Conservation (phyloP, 64 coral and sea anemone genomes). For the Actinia tenebrosa region DNA sequence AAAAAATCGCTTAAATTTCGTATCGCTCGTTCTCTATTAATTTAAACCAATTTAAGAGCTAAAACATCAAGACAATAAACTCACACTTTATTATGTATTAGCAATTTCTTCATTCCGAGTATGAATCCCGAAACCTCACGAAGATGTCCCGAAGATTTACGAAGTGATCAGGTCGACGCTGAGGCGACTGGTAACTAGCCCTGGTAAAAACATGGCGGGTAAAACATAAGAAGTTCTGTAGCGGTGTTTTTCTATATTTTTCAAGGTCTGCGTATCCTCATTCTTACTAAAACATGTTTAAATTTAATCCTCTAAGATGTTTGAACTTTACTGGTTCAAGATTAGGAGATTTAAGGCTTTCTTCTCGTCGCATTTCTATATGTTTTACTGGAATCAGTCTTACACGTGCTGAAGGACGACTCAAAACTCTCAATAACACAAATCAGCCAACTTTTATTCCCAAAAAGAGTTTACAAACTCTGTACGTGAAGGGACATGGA, state of each 20-base stretch:
- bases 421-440: neutral
- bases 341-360: neutral
- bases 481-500: neutral
- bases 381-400: neutral
- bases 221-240: neutral
- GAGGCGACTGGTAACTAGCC: neutral
- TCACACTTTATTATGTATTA: no score
- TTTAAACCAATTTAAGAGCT: no score
- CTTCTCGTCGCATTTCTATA: neutral
- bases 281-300: neutral
- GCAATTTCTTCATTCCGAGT: no score
- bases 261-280: neutral
- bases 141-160: neutral
- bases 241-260: neutral
- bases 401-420: neutral
- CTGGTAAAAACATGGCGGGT: neutral
- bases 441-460: neutral
- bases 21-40: no score
- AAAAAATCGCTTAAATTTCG: no score
- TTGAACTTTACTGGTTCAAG: neutral
- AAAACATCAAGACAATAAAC: no score
- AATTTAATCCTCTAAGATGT: neutral
- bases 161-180: neutral
- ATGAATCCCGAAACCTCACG: no score
- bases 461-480: neutral